Evolutionary conservation across 30 jellyfish, hydroid and myxozoan genomes (phyloP), one percentile per base, ranked within the genome.

Genomic region (Chrysaora quinquecirrha): DNA sequence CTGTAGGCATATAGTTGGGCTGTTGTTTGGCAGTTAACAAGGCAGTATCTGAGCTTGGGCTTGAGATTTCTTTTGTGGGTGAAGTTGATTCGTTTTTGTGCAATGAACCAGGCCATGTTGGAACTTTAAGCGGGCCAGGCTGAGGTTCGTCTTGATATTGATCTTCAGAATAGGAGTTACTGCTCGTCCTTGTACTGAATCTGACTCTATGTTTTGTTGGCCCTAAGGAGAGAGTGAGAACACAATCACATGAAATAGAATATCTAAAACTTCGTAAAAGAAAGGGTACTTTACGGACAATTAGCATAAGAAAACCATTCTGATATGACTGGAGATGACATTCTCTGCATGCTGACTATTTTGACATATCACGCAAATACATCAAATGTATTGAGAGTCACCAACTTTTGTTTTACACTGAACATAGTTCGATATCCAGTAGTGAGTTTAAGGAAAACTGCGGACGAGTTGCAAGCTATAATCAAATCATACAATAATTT

Each of bases 21-120:
- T 33, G 78, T 23, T 54, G 46, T 30, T 29, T 52, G 27, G 32
- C 85, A 14, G 75, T 64, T 12, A 65, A 78, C 71, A 85, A 68
- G 27, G 82, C 84, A 1, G 89, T 66, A 27, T 85, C 96, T 1
- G 96, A 85, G 65, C 85, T 76, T 14, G 89, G 85, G 33, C 85
- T 85, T 27, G 96, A 34, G 0, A 85, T 65, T 16, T 48, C 35
- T 16, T 47, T 38, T 19, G 85, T 58, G 20, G 72, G 43, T 31
- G 89, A 74, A 1, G 27, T 14, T 3, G 31, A 4, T 16, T 14
- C 2, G 34, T n/a, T 75, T 1, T 67, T 21, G 33, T 23, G 84
- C 19, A 85, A 49, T 9, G 88, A 20, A 2, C 96, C 96, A 2
- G 96, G 96, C 96, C 96, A 85, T 21, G 96, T 85, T 31, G 96